Conservation (phyloP, 2,113 vertebrate species). For the Cyanocitta stelleri region DNA sequence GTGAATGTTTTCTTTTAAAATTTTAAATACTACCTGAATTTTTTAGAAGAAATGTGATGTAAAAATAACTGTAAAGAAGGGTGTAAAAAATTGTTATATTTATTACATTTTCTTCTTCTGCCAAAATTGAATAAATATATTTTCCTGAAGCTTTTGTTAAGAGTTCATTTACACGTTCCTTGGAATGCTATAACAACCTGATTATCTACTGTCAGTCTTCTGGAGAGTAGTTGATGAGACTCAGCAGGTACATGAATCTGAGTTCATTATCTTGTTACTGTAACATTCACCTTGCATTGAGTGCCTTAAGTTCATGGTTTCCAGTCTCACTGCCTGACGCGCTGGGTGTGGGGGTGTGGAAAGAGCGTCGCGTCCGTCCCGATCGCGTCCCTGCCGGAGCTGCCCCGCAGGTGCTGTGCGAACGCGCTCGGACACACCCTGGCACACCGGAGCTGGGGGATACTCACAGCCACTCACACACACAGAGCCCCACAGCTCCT, state of each 20-base stretch:
- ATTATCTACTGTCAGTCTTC: not conserved
- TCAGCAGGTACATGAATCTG: not conserved
- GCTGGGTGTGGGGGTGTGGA: too few species aligned
- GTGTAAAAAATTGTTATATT: not conserved
- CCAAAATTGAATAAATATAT: constrained; percentile 29
- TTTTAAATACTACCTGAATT: not conserved
- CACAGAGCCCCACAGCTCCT: too few species aligned
- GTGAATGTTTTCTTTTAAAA: not conserved
- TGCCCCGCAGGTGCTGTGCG: too few species aligned
- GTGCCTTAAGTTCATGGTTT: not conserved
- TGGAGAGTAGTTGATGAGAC: not conserved
- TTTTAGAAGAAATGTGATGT: not conserved
- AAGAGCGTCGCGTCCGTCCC: too few species aligned
- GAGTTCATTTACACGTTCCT: not conserved
- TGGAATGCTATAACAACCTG: not conserved
- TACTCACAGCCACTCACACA: too few species aligned
- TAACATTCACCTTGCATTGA: not conserved
- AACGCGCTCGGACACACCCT: too few species aligned
- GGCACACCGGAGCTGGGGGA: too few species aligned
- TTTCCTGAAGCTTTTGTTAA: not conserved
- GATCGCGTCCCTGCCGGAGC: too few species aligned
- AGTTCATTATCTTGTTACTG: not conserved
- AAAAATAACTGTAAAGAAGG: not conserved
- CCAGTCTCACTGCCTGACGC: not conserved
- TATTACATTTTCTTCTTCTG: not conserved